Evolutionary conservation across 2,888 invertebrate species (phyloP).

Genomic region (Periphyllus acericola): DNA sequence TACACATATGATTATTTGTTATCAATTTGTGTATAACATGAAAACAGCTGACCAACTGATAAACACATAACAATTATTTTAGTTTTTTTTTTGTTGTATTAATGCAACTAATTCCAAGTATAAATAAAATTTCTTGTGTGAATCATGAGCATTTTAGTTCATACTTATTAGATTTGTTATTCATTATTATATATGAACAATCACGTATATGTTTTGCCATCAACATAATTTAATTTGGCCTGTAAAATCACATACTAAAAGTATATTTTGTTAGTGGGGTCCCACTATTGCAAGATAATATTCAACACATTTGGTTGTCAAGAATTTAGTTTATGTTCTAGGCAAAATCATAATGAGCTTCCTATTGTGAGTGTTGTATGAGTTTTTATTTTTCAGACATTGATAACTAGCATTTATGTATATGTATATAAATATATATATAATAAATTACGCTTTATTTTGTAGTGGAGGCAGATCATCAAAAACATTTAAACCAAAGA

Average conservation of each 20-base stretch:
- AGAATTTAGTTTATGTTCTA: constrained; percentile 45
- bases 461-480: constrained; percentile 88
- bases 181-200: not conserved
- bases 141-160: not conserved
- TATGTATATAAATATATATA: not conserved
- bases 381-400: not conserved
- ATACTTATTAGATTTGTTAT: not conserved
- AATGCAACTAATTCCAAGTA: not conserved
- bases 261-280: not conserved
- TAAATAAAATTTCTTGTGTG: not conserved
- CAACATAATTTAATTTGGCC: not conserved
- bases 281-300: not conserved
- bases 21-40: constrained; percentile 9
- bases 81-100: constrained; percentile 17
- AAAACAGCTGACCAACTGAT: constrained; percentile 33
- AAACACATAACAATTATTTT: constrained; percentile 26
- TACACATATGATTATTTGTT: not conserved
- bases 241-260: not conserved
- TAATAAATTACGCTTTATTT: constrained; percentile 47
- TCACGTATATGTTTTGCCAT: not conserved
- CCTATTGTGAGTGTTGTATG: constrained; percentile 42
- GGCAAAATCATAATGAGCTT: constrained; percentile 57
- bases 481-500: constrained; percentile 98
- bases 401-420: not conserved
- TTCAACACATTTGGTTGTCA: constrained; percentile 16